phyloP scores from a whole-genome alignment of 30 jellyfish, hydroid and myxozoan genomes.

The Aurelia sp. region DNA sequence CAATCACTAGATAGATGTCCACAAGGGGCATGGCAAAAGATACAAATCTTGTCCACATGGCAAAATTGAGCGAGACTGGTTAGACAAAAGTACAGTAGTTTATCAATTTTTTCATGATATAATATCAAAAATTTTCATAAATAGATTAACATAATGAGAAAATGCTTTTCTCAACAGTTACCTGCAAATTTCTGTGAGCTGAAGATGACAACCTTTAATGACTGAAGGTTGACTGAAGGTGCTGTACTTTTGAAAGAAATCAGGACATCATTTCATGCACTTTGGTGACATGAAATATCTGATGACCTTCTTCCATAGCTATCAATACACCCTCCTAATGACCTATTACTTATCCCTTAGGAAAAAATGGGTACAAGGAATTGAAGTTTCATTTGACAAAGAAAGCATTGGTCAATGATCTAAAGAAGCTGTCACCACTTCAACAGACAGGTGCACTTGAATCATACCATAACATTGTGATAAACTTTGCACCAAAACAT shows the following conservation, averaged over 20 bases:
- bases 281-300: too few relatives aligned
- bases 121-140: too few relatives aligned
- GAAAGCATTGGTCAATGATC: constrained; percentile 13
- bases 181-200: too few relatives aligned
- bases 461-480: constrained; percentile 24
- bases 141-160: too few relatives aligned
- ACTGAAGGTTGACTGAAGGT: too few relatives aligned
- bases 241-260: too few relatives aligned
- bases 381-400: background rate
- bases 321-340: too few relatives aligned
- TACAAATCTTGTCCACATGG: constrained; percentile 29
- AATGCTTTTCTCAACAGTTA: too few relatives aligned
- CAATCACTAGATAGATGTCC: constrained; percentile 5
- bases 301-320: too few relatives aligned
- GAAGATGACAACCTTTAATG: too few relatives aligned
- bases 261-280: too few relatives aligned
- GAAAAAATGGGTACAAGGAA: constrained; percentile 27
- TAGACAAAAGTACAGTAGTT: background rate
- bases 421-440: constrained; percentile 8
- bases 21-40: constrained; percentile 11
- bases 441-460: constrained; percentile 21
- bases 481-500: constrained; percentile 14
- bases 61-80: constrained; percentile 15
- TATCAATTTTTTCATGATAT: background rate
- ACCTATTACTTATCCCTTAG: background rate